Base-by-base conservation (phyloP, 1,140 invertebrate species). In the Fopius arisanus region DNA sequence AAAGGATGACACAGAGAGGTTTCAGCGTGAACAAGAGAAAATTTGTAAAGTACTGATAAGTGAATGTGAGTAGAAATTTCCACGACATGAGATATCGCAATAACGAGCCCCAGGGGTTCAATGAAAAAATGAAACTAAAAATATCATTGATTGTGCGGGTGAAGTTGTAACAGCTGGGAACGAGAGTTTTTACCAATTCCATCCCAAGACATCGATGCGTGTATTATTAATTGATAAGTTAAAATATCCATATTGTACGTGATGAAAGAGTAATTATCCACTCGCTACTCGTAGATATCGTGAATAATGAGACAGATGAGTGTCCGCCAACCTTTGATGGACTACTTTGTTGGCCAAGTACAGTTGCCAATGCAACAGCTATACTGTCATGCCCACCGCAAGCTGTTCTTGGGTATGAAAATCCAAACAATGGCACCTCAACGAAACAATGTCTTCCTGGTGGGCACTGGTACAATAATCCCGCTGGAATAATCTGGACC, bases 301-400 rank as follows among this genome's bases (percentile, higher is more conserved):
- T 31, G 19, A 62, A 12, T 62, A 74, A 77, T 73, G 59, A 43
- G 10, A 72, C 73, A 7, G 41, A 48, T 31, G 40, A 54, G 23
- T 88, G 87, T 67, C 79, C 84, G 0, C 73, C 79, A 5, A 74
- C 78, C 0, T 88, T 88, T 75, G 87, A 88, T 43, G 82, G 81
- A 2, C 70, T 88, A 9, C 72, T 88, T 0, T 88, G 87, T 62
- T 88, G 87, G 87, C 79, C 84, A 2, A 69, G 63, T 14, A 83
- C 83, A 0, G 37, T 69, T 0, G 76, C 81, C 3, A 79, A 80
- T n/a, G 37, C 37, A 10, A 77, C 51, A 19, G 80, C 76, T 4
- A 78, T 41, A 14, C 75, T 82, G 16, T 82, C 75, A 14, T 90
- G 82, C 69, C 86, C 87, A 5, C 74, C 78, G 0, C 76, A 81